Conservation (phyloP, 2,888 invertebrate species). For the Acanthosoma haemorrhoidale region DNA sequence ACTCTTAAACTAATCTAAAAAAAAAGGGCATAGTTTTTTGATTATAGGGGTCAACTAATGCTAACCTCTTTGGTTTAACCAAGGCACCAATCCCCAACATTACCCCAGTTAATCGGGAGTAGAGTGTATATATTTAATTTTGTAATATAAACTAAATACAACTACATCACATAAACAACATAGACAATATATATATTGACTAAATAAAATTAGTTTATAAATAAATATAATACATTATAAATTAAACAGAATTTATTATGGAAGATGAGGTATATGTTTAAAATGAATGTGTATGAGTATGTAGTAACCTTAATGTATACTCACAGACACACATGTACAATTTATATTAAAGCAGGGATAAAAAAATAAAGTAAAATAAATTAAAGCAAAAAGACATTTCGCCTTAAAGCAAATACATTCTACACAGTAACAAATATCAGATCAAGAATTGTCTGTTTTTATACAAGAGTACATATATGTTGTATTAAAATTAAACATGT, state of each 20-base stretch:
- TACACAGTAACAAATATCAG: not conserved
- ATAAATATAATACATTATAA: not conserved
- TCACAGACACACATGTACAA: not conserved
- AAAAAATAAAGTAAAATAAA: constrained; percentile 13
- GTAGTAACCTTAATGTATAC: not conserved
- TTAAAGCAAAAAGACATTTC: not conserved
- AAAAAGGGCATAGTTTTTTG: too few relatives aligned
- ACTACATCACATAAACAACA: constrained; percentile 5
- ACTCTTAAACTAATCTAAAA: too few relatives aligned
- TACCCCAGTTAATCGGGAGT: too few relatives aligned
- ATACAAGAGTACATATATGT: not conserved
- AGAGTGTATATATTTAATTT: not conserved
- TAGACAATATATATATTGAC: not conserved
- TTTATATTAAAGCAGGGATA: not conserved
- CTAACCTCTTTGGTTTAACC: too few relatives aligned
- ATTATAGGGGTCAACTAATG: too few relatives aligned
- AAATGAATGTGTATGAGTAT: not conserved
- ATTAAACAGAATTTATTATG: not conserved
- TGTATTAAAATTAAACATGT: not conserved
- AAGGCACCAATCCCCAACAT: too few relatives aligned
- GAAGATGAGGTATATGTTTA: not conserved
- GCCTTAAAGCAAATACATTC: constrained; percentile 1
- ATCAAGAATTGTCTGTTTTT: not conserved
- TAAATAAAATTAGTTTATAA: not conserved
- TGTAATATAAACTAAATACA: constrained; percentile 5